These are phyloP conservation scores for Gasterosteus aculeatus DNA, from an alignment of 2,113 vertebrate genomes.

Conservation along the genomic window DNA sequence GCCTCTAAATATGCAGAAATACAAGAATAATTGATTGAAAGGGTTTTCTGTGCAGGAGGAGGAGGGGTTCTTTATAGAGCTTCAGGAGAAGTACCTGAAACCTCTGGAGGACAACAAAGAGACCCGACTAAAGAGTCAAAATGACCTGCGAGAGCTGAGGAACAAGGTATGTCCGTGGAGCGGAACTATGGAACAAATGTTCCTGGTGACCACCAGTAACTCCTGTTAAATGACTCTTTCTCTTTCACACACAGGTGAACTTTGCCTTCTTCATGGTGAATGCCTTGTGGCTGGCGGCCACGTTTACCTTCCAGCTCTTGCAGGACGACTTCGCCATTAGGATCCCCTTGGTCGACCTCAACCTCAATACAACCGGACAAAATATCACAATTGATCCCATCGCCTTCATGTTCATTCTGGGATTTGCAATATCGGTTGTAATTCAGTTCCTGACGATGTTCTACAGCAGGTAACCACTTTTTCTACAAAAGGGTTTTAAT, in stretches of 20 bases:
- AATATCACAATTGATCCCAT: slow-evolving; percentile 46
- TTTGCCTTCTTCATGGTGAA: slow-evolving; percentile 77
- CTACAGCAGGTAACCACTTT: slow-evolving; percentile 70
- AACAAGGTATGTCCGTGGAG: slow-evolving; percentile 62
- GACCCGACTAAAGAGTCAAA: slow-evolving; percentile 52
- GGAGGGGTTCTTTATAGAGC: slow-evolving; percentile 57
- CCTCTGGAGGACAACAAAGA: slow-evolving; percentile 69
- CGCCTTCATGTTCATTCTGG: slow-evolving; percentile 70
- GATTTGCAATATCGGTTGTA: slow-evolving; percentile 32
- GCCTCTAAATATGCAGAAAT: not conserved
- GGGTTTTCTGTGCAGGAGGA: slow-evolving; percentile 62
- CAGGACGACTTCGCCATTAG: slow-evolving; percentile 18
- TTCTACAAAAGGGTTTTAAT: not conserved
- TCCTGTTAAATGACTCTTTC: not conserved
- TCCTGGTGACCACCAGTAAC: not conserved
- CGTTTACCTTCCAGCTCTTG: slow-evolving; percentile 71
- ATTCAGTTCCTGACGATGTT: slow-evolving; percentile 71
- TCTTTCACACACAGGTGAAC: slow-evolving; percentile 49
- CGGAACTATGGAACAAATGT: not conserved
- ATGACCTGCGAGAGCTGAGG: slow-evolving; percentile 64
- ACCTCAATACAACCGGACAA: not conserved
- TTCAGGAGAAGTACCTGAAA: slow-evolving; percentile 67
- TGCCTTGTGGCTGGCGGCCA: slow-evolving; percentile 73
- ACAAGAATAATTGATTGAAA: not conserved
- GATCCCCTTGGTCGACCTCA: slow-evolving; percentile 36